Percentiles rank a stretch among this genome's conserved stretches.
These are phyloP conservation scores for Gerris buenoi DNA, from an alignment of 1,140 invertebrate genomes.

Conservation along the genomic window DNA sequence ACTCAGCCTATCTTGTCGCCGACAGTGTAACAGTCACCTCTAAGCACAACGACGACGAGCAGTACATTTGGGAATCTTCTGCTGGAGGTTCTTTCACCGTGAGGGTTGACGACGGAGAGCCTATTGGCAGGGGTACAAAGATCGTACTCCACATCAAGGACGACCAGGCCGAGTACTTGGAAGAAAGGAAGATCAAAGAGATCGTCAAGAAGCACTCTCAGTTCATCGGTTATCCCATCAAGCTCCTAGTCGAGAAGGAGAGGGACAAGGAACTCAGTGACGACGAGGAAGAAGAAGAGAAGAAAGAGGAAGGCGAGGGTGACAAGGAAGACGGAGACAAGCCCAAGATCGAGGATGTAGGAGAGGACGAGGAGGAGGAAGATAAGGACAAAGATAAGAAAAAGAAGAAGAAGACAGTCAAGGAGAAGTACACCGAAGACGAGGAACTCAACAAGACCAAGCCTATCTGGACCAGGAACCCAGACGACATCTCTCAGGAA, in stretches of 20 bases:
- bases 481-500: slow-evolving; percentile 92
- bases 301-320: slow-evolving; percentile 40
- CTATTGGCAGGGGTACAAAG: slow-evolving; percentile 55
- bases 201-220: slow-evolving; percentile 98
- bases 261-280: slow-evolving; percentile 88
- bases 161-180: slow-evolving; percentile 65
- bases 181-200: slow-evolving; percentile 88
- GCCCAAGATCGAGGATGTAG: slow-evolving; percentile 69
- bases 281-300: slow-evolving; percentile 61
- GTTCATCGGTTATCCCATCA: slow-evolving; percentile 98
- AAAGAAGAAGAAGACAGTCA: slow-evolving; percentile 91
- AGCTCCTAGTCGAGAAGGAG: slow-evolving; percentile 83
- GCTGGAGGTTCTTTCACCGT: slow-evolving; percentile 72
- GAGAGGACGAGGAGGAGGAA: slow-evolving; percentile 80
- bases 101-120: slow-evolving; percentile 37
- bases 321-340: slow-evolving; percentile 52
- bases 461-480: slow-evolving; percentile 95
- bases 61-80: slow-evolving; percentile 63
- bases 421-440: slow-evolving; percentile 95
- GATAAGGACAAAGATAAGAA: slow-evolving; percentile 62
- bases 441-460: slow-evolving; percentile 98
- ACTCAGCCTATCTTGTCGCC: slow-evolving; percentile 92
- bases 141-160: slow-evolving; percentile 64
- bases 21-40: slow-evolving; percentile 85
- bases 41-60: slow-evolving; percentile 85